Base-by-base conservation (phyloP, 2,113 vertebrate genomes). In the Hippoglossus stenolepis region DNA sequence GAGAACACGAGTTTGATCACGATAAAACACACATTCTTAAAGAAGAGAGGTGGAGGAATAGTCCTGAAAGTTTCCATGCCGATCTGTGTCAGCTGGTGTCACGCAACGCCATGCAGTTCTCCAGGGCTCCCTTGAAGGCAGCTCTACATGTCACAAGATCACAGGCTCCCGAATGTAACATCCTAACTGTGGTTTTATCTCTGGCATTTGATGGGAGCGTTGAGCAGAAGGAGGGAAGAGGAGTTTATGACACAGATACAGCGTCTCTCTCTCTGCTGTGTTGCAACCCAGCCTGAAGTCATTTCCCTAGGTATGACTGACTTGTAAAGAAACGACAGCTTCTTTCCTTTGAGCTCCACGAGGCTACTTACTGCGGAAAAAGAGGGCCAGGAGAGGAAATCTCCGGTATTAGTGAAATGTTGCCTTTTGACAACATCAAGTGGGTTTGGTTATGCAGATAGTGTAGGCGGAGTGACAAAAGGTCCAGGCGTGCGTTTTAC, bases 201-300 rank as follows among this genome's bases (percentile, higher is more conserved):
- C 8, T 18, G 2, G 13, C 10, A 23, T 61, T 13, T 35, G 35
- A 61, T n/a, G 56, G 56, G 31, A 31, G 26, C 11, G 1, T 12
- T 4, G 20, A 63, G 45, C 45, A 14, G 45, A 47, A 47, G 17
- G 45, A 12, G 45, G 4, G 45, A 17, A 17, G 45, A 5, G 47
- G 47, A 7, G 47, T 15, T 20, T 51, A 51, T 4, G 47, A 57
- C 12, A 74, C 15, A n/a, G 53, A 45, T 20, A 2, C 28, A 15
- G 1, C 59, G 12, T 59, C 63, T 60, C 24, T 47, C 57, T 76
- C 24, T 47, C 57, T 76, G 47, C 56, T 18, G 2, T 5, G 40
- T 31, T 21, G 23, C 80, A 53, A 62, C 63, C 58, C 51, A n/a
- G 60, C 61, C 66, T 61, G 2, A 20, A 60, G 59, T 66, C 17